Conservation (phyloP, 2,113 vertebrate genomes). For the Barnardius zonarius region DNA sequence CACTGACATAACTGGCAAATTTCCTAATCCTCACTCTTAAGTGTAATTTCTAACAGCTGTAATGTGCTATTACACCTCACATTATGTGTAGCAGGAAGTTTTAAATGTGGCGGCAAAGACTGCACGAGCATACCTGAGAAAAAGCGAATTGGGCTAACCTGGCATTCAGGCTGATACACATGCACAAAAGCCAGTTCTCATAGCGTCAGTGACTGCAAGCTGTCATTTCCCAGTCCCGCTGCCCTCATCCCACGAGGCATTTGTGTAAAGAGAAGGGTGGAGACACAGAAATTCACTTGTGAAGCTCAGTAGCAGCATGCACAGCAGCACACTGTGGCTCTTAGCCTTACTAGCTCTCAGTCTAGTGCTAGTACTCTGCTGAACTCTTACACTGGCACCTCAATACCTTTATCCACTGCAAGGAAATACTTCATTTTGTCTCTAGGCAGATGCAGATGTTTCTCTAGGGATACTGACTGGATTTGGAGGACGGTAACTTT, state of each 20-base stretch:
- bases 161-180: not conserved
- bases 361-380: not conserved
- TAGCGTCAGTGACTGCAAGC: not conserved
- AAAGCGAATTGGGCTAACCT: not conserved
- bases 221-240: not conserved
- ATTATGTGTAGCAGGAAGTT: not conserved
- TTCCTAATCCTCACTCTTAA: not conserved
- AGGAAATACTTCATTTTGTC: not conserved
- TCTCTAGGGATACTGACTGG: not conserved
- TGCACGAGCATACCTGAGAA: not conserved
- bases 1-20: not conserved
- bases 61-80: not conserved
- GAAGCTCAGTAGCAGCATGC: not conserved
- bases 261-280: not conserved
- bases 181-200: not conserved
- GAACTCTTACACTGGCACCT: not conserved
- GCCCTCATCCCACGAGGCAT: not conserved
- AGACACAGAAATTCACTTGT: not conserved
- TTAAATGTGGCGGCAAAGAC: not conserved
- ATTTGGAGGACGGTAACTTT: not conserved
- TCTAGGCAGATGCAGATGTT: not conserved
- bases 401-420: not conserved
- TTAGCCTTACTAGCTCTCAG: not conserved
- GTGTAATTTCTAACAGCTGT: not conserved
- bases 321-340: not conserved